Evolutionary conservation across 1,140 invertebrate species (phyloP).

Genomic region (Sarcophaga bullata): DNA sequence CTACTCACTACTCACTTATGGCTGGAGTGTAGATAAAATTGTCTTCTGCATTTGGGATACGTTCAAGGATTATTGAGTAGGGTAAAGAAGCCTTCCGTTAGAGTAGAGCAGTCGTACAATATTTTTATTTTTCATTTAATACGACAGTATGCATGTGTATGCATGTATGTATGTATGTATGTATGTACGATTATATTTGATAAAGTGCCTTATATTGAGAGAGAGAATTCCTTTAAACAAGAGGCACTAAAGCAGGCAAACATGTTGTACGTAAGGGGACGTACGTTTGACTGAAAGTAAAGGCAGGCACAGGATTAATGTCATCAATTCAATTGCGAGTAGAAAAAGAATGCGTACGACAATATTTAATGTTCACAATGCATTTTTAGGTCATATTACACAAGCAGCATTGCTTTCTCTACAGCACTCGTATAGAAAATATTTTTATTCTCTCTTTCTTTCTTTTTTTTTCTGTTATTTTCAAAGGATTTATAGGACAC

Average conservation of each 20-base stretch:
- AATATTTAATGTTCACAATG: slow-evolving; percentile 38
- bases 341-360: slow-evolving; percentile 21
- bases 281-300: background rate
- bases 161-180: background rate
- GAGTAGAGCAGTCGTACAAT: background rate
- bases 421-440: no score
- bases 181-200: background rate
- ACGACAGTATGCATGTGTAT: no score
- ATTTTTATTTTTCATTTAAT: background rate
- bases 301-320: slow-evolving; percentile 30
- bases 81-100: background rate
- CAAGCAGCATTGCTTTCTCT: slow-evolving; percentile 1
- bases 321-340: slow-evolving; percentile 32
- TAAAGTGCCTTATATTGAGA: background rate
- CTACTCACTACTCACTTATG: background rate
- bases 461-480: no score
- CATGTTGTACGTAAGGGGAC: background rate
- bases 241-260: background rate
- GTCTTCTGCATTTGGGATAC: no score
- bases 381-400: slow-evolving; percentile 36
- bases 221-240: slow-evolving; percentile 9
- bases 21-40: background rate
- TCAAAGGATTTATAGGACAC: background rate
- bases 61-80: no score
- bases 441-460: no score